Base-by-base conservation (phyloP, 2,888 invertebrate species). In the Polyommatus iphigenia region DNA sequence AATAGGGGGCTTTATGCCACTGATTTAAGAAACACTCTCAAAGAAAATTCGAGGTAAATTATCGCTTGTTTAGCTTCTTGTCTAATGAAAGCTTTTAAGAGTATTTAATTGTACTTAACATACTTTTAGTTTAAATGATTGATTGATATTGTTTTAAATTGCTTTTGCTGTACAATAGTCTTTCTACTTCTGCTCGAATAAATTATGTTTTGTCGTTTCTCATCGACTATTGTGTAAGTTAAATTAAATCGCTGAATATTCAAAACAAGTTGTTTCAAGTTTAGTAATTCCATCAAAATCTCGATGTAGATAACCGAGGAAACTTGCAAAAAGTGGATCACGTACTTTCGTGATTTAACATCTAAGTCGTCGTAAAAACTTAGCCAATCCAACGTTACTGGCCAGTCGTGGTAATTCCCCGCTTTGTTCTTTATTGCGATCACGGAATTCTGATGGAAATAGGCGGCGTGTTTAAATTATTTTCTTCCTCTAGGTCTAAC, bases 41-140 rank as follows among this genome's bases (percentile, higher is more conserved):
- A 1, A 18, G 54, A 18, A 50, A 50, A 50, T 4, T 3, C 13
- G 15, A 50, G 50, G 50, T 50, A 15, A 50, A 46, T 3, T 46
- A 84, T 85, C 82, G 82, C 87, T 84, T 84, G 81, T 85, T 80
- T 81, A 54, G 77, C 72, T 76, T 77, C 62, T 72, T 76, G 50
- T 54, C 71, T 77, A 77, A 72, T 78, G 24, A 46, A 78, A 13
- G 73, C 73, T 62, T 73, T 59, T 3, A 73, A 62, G 3, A 10
- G 46, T 10, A 10, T 67, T 67, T 29, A 4, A 29, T 67, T 32
- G 67, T 24, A 24, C 67, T 67, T 67, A 15, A 29, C 15, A 15
- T 18, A 67, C 67, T 67, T 67, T 67, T 29, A 13, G 62, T 29
- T 59, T 62, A 4, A 62, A 62, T 24, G 24, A 62, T 62, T 24